Evolutionary conservation across 2,797 vertebrate species (phyloP).

Genomic region (Pseudochromis fuscus): DNA sequence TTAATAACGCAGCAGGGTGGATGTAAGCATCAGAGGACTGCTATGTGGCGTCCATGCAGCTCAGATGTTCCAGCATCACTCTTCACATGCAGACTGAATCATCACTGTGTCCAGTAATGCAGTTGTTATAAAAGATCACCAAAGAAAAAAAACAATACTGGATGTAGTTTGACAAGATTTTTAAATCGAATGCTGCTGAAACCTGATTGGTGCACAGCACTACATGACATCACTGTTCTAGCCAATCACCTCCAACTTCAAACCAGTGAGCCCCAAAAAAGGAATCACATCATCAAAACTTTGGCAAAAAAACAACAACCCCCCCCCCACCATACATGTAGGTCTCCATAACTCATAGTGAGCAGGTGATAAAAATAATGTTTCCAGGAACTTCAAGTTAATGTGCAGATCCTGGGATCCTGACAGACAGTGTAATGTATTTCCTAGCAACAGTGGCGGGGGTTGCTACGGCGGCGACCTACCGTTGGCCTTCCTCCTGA

Average conservation of each 20-base stretch:
- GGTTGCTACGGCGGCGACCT: conserved; percentile 74
- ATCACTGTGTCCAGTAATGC: background rate
- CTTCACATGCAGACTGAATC: background rate
- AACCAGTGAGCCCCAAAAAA: background rate
- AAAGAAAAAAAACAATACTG: background rate
- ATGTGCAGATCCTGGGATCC: background rate
- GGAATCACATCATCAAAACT: too few species aligned
- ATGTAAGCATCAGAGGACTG: conserved; percentile 7
- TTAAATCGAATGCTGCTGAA: conserved; percentile 15
- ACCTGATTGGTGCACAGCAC: background rate
- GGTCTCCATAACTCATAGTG: too few species aligned
- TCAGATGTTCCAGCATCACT: background rate
- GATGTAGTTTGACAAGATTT: background rate
- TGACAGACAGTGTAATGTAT: background rate
- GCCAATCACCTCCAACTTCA: background rate
- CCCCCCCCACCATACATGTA: too few species aligned
- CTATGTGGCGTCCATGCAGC: background rate
- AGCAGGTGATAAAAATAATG: too few species aligned
- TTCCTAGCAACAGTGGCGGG: conserved; percentile 20
- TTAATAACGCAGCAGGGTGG: background rate
- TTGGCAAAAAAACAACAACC: too few species aligned
- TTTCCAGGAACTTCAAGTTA: background rate
- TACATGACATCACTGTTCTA: conserved; percentile 1
- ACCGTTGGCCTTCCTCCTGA: conserved; percentile 92
- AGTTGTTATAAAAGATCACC: background rate